A percentile compares a stretch with the other conserved stretches of the same genome.
Evolutionary conservation across 2,113 vertebrate species (phyloP).

Genomic region (Galbula dea): DNA sequence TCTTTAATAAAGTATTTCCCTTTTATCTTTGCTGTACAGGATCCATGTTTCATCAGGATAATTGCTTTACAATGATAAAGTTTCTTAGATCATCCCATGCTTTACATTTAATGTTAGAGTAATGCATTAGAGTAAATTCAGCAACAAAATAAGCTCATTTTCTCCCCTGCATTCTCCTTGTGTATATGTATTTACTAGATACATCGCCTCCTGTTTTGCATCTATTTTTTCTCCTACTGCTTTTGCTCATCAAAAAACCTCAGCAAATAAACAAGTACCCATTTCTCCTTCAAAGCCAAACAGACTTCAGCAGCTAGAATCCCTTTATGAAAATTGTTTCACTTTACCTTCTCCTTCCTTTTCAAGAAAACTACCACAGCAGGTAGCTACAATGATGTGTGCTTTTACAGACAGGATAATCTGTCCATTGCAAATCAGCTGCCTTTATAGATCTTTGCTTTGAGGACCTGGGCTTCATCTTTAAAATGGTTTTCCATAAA

Average conservation of each 20-base stretch:
- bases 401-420: constrained; percentile 3
- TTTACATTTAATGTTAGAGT: not conserved
- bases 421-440: constrained; percentile 1
- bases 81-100: not conserved
- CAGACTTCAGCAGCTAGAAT: constrained; percentile 22
- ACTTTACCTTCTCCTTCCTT: not conserved
- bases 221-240: not conserved
- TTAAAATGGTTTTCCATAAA: constrained; percentile 5
- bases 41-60: not conserved
- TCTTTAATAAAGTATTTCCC: not conserved
- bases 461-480: not conserved
- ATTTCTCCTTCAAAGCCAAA: constrained; percentile 4
- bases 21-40: not conserved
- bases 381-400: not conserved
- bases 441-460: constrained; percentile 9
- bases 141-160: constrained; percentile 35
- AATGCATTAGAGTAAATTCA: not conserved
- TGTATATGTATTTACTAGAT: not conserved
- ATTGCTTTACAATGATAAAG: not conserved
- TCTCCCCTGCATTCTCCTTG: not conserved
- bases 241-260: not conserved
- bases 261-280: constrained; percentile 15
- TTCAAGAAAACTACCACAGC: constrained; percentile 22
- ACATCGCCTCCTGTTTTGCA: not conserved
- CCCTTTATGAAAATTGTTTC: not conserved